Base-by-base conservation (phyloP, 2,797 vertebrate genomes). In the Cynodonichthys magdalenae region DNA sequence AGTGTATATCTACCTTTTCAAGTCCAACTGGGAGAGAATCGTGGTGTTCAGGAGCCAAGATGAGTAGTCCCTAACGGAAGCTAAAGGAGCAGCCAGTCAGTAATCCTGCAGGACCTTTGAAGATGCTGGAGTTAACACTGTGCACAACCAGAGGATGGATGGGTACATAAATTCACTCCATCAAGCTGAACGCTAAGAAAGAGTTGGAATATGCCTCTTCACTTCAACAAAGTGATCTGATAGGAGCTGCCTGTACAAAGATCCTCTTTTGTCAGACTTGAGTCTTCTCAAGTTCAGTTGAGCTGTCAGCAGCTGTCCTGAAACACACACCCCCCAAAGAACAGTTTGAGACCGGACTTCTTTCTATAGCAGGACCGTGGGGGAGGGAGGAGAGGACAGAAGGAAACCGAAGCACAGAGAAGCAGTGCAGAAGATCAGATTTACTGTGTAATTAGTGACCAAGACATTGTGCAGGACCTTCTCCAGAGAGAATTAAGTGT, bases 301-400 rank as follows among this genome's bases (percentile, higher is more conserved):
- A 87, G 83, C 82, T 85, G 80, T 91, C 86, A 90, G 80, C 93
- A 93, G 91, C 87, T 93, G 91, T 87, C 78, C 81, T 75, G 85
- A 92, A 93, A 92, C 87, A 80, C 76, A 92, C 87, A 90, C 87
- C 82, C 82, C 47, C 82, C 79, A 77, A 81, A 82, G 79, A 77
- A 82, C 66, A 63, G 69, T 68, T 46, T 59, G 68, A 78, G 82
- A 81, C 71, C 82, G 55, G 62, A 66, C 70, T 74, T 77, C n/a
- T 82, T 87, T 88, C 87, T 88, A 91, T 89, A 93, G 86, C 74
- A 76, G 24, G 88, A 87, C 71, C 53, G 55, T 81, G 83, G 81
- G 85, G 55, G 69, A 85, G 69, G 36, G 36, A 39, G 36, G 36
- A 82, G 77, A 87, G 87, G 81, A 84, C 87, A 61, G 53, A 46